Conservation (phyloP, 1,140 invertebrate genomes). For the Drosophila takahashii region DNA sequence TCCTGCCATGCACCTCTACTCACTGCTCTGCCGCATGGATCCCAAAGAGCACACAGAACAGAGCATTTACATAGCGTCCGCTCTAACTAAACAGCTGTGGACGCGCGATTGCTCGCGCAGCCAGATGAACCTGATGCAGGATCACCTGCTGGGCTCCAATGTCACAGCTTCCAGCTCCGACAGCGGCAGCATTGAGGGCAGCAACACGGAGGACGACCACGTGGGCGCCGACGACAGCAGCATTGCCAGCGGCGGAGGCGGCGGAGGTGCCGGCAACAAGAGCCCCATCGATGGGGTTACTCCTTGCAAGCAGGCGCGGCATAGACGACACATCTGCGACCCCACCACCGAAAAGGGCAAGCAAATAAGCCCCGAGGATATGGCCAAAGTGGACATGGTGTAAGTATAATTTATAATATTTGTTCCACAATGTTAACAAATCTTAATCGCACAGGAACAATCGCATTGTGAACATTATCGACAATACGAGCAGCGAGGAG, state of each 20-base stretch:
- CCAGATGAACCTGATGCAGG: constrained; percentile 85
- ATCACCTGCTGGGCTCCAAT: constrained; percentile 86
- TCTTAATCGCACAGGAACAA: constrained; percentile 52
- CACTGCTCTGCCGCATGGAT: constrained; percentile 92
- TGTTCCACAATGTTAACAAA: background rate
- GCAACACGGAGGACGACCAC: constrained; percentile 91
- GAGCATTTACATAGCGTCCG: constrained; percentile 94
- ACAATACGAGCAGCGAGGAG: constrained; percentile 82
- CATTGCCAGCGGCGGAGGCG: constrained; percentile 67
- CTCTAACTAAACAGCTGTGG: constrained; percentile 95
- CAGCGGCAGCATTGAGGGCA: constrained; percentile 91
- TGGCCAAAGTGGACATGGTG: constrained; percentile 72
- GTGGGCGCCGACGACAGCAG: constrained; percentile 85
- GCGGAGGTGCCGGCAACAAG: constrained; percentile 62
- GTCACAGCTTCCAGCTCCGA: constrained; percentile 88
- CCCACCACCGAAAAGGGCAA: constrained; percentile 74
- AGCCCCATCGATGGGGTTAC: constrained; percentile 83
- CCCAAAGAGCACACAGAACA: constrained; percentile 97
- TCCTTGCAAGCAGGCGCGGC: constrained; percentile 86
- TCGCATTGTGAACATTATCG: constrained; percentile 82
- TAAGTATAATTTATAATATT: constrained; percentile 37
- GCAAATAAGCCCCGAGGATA: constrained; percentile 63
- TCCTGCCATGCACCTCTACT: constrained; percentile 94
- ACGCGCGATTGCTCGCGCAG: constrained; percentile 88
- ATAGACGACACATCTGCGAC: constrained; percentile 73